These are phyloP conservation scores for Aleadryas rufinucha DNA, from an alignment of 2,113 vertebrate genomes.

Conservation along the genomic window DNA sequence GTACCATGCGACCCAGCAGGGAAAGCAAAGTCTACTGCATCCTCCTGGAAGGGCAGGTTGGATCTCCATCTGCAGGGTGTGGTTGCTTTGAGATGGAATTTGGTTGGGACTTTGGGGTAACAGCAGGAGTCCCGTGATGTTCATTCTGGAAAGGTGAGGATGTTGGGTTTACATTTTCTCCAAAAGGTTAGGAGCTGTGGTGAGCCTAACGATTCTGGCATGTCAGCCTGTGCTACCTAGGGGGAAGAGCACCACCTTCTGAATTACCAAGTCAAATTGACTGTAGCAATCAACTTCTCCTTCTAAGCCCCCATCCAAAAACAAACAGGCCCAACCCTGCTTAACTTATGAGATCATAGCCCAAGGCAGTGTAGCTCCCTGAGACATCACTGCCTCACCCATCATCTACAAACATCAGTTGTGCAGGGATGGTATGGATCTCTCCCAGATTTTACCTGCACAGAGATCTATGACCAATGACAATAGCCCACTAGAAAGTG, in stretches of 20 bases:
- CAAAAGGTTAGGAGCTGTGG: not conserved
- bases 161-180: slow-evolving; percentile 14
- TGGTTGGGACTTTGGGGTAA: not conserved
- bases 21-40: slow-evolving; percentile 2
- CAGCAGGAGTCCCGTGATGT: not conserved
- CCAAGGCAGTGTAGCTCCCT: not conserved
- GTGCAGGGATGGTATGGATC: slow-evolving; percentile 1
- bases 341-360: slow-evolving; percentile 32
- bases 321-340: slow-evolving; percentile 27
- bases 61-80: slow-evolving; percentile 18
- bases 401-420: slow-evolving; percentile 19
- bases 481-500: slow-evolving; percentile 24
- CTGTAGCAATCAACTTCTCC: slow-evolving; percentile 26
- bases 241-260: slow-evolving; percentile 60
- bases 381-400: slow-evolving; percentile 25
- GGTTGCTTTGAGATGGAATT: slow-evolving; percentile 20
- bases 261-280: slow-evolving; percentile 49
- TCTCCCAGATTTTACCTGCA: slow-evolving; percentile 36
- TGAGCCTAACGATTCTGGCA: not conserved
- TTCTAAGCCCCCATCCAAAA: not conserved
- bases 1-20: not conserved
- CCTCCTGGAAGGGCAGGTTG: slow-evolving; percentile 11
- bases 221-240: not conserved
- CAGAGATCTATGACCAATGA: slow-evolving; percentile 52
- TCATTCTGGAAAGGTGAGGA: not conserved